A percentile compares a stretch with the other conserved stretches of the same genome.
phyloP scores from a whole-genome alignment of 2,113 vertebrate species.

The Trogon surrucura region DNA sequence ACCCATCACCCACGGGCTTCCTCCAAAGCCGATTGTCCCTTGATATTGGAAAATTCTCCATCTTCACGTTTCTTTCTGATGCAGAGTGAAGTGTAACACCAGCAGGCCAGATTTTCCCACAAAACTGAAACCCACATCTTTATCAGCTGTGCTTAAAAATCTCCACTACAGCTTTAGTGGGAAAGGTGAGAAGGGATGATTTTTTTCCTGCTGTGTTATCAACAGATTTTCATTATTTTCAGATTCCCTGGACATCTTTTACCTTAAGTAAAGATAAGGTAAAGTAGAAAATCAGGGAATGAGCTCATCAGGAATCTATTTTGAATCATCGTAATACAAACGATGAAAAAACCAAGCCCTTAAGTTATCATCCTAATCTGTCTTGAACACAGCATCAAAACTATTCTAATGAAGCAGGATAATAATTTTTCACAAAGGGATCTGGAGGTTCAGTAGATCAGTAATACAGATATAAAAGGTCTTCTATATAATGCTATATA shows the following conservation, averaged over 20 bases:
- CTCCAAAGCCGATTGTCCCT: fast-evolving
- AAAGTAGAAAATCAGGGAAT: neutral
- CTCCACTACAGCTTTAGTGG: neutral
- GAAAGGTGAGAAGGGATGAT: neutral
- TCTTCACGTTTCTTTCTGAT: neutral
- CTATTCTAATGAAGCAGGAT: constrained; percentile 8
- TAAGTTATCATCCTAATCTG: constrained; percentile 12
- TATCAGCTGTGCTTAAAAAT: neutral
- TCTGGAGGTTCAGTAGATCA: neutral
- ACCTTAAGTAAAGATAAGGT: neutral
- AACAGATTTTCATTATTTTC: constrained; percentile 10
- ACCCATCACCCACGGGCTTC: neutral
- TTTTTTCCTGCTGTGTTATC: neutral
- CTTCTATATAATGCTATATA: constrained; percentile 7
- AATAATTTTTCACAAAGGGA: constrained; percentile 24
- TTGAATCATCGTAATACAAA: constrained; percentile 4
- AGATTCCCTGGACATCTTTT: neutral
- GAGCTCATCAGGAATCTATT: neutral
- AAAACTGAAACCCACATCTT: neutral
- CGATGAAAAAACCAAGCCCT: neutral
- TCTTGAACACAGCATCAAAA: constrained; percentile 27
- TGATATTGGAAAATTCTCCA: neutral
- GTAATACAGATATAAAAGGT: constrained; percentile 11
- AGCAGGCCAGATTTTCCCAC: neutral
- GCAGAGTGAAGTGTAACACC: neutral